These are phyloP conservation scores for Tenthredo amoena DNA, from an alignment of 2,888 invertebrate species.

Conservation along the genomic window DNA sequence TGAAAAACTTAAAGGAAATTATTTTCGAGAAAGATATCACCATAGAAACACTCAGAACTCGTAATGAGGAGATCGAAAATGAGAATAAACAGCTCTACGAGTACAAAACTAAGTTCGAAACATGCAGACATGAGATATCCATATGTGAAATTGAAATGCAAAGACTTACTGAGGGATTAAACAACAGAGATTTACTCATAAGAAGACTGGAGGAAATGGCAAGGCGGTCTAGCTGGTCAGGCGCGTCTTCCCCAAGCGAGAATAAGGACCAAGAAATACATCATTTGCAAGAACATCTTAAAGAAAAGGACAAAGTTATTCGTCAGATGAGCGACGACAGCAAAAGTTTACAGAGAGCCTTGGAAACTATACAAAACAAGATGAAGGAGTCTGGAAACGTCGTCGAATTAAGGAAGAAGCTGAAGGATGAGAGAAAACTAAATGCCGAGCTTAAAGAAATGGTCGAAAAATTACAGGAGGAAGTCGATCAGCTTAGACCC, in stretches of 20 bases:
- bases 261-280: conserved; percentile 80
- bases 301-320: conserved; percentile 81
- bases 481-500: conserved; percentile 62
- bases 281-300: conserved; percentile 81
- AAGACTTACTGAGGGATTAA: conserved; percentile 70
- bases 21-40: conserved; percentile 69
- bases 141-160: conserved; percentile 68
- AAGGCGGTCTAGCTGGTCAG: conserved; percentile 67
- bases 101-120: conserved; percentile 79
- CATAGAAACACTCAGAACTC: conserved; percentile 69
- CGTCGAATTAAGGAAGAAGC: conserved; percentile 81
- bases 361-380: conserved; percentile 79
- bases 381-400: conserved; percentile 81
- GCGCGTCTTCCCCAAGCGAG: conserved; percentile 66
- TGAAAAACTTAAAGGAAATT: conserved; percentile 79
- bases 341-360: conserved; percentile 80
- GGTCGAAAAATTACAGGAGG: conserved; percentile 73
- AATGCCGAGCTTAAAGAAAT: conserved; percentile 74
- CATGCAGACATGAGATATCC: conserved; percentile 63
- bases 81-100: conserved; percentile 72
- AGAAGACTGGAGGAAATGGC: conserved; percentile 72
- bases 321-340: conserved; percentile 82
- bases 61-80: conserved; percentile 71
- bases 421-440: conserved; percentile 80
- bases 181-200: conserved; percentile 70